A percentile compares a stretch with the other conserved stretches of the same genome.
Conservation (phyloP, 1,140 invertebrate genomes). For the Anastrepha ludens region DNA sequence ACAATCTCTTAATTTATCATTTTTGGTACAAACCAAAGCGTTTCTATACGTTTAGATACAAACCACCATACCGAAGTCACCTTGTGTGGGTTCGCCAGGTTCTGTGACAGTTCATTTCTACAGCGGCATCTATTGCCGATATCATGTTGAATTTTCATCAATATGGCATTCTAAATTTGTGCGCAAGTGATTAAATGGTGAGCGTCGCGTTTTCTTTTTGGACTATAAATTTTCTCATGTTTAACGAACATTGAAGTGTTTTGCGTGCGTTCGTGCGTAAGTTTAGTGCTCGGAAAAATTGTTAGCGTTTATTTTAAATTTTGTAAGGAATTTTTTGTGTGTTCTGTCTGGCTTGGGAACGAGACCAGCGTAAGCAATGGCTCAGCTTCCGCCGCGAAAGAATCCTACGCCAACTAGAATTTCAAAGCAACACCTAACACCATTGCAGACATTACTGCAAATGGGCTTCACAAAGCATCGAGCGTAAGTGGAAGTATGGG, state of each 20-base stretch:
- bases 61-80: too few species aligned
- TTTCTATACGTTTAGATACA: too few species aligned
- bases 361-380: conserved; percentile 75
- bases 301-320: too few species aligned
- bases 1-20: too few species aligned
- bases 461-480: conserved; percentile 91
- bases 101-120: too few species aligned
- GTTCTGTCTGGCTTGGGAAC: too few species aligned
- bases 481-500: conserved; percentile 80
- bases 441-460: conserved; percentile 87
- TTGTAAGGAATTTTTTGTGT: too few species aligned
- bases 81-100: too few species aligned
- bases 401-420: conserved; percentile 81
- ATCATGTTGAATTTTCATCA: neutral
- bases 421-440: conserved; percentile 83
- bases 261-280: neutral
- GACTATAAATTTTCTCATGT: neutral
- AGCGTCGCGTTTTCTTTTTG: neutral
- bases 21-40: too few species aligned
- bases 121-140: too few species aligned
- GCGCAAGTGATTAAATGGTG: neutral
- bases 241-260: neutral
- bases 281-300: too few species aligned
- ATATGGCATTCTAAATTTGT: neutral
- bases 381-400: conserved; percentile 81